Evolutionary conservation across 2,113 vertebrate genomes (phyloP), one percentile per base, ranked within the genome.

Genomic region (Brienomyrus longianalis): DNA sequence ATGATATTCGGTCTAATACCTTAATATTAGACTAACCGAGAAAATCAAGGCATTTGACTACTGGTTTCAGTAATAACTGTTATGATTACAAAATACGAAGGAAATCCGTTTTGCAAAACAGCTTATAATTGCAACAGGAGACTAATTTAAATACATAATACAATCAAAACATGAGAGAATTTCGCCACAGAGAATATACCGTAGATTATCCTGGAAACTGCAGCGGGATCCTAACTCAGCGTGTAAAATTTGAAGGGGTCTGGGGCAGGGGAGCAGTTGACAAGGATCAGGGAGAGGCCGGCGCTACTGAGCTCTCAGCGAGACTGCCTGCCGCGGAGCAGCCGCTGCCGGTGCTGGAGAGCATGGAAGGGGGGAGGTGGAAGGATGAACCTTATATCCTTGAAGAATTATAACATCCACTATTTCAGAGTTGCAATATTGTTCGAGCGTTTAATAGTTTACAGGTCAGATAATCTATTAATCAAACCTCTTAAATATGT

Each of bases 81-180:
- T 51, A 86, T 86, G 85, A 35, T 89, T 89, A 70, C 86, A 92
- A 91, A 91, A 92, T 90, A 92, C 92, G 48, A 50, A 47, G 50
- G 85, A 52, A 27, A 52, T 51, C 48, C 19, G 23, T 47, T 86
- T 45, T 52, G 15, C 15, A 86, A 35, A 51, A 52, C 23, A 91
- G 59, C 85, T 89, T 89, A 92, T 90, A 90, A 91, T 93, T 83
- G 90, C 74, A 91, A 92, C 51, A 88, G 51, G 27, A 45, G 17
- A 39, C 50, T 88, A 43, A n/a, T 88, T 90, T 89, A 92, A 91
- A 91, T 92, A 89, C n/a, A 93, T 91, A 92, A 91, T 66, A 92
- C 90, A 88, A 93, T 59, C 93, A 94, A 96, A 95, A 95, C 93
- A 96, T 96, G 96, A 95, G 93, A 95, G 94, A 91, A 92, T 91